Evolutionary conservation across 2,888 invertebrate genomes (phyloP), one percentile per base, ranked within the genome.

Genomic region (Cosmorhoe ocellata): DNA sequence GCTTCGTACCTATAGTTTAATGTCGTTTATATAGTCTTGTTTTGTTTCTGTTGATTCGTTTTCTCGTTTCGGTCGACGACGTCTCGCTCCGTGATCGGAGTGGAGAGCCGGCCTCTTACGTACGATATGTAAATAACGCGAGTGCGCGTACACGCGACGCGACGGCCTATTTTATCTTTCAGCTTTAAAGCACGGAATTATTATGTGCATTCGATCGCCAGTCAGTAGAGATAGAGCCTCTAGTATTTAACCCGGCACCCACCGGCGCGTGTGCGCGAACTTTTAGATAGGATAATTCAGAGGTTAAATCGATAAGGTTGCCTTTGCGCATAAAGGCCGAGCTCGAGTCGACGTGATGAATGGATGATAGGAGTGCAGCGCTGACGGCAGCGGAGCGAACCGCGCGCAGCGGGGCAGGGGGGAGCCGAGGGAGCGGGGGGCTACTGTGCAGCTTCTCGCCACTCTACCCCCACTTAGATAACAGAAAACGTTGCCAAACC

Each of bases 401-500:
- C 51, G 57, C 59, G 58, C 56, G 52, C 69, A 28, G 67, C 66
- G 69, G 73, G 67, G 63, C 63, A 9, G 32, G 4, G 30, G 7
- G 28, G 28, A 28, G 3, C 18, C 3, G 4, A 4, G 4, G 18
- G 4, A n/a, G 30, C 9, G 10, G 33, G 7, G 10, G 34, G 2
- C 26, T 11, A 13, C 37, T 30, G 28, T 27, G 30, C 12, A 8
- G 27, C 28, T 24, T 10, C 34, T 14, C 34, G 43, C 30, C 43
- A 12, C 30, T 4, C 36, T 27, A n/a, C 27, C 14, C 72, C 71
- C 64, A 64, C 59, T 76, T 83, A 84, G 82, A 81, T 81, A 82
- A 84, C 81, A 79, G 71, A 80, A 73, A 77, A 81, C 75, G 89
- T 84, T 89, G 89, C 89, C 89, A 61, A 90, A 88, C 81, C 80